Evolutionary conservation across 2,888 invertebrate species (phyloP).

Genomic region (Tipula lateralis): DNA sequence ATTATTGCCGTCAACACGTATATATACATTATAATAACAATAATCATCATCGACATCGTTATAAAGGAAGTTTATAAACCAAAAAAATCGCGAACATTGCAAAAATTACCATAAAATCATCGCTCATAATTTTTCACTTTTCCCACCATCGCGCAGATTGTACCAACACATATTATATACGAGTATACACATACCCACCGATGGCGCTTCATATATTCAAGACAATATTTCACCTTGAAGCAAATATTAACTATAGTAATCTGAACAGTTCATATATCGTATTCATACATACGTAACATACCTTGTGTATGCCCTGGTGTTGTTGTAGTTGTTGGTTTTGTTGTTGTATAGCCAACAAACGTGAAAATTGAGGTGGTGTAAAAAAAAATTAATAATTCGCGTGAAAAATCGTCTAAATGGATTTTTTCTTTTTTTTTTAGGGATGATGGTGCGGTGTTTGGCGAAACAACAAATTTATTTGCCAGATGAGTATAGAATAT

Average conservation of each 20-base stretch:
- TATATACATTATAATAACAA: not conserved
- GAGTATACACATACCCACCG: not conserved
- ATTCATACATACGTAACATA: too few species aligned
- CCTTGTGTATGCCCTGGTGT: not conserved
- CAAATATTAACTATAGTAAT: not conserved
- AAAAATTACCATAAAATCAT: not conserved
- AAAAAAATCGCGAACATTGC: not conserved
- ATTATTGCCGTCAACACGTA: not conserved
- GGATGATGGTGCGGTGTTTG: not conserved
- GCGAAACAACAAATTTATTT: not conserved
- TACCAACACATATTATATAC: not conserved
- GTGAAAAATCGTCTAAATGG: not conserved
- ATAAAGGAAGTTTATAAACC: not conserved
- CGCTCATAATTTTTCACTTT: not conserved
- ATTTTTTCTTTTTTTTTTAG: too few species aligned
- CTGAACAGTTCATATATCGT: not conserved
- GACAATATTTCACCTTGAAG: conserved; percentile 5
- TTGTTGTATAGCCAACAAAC: not conserved
- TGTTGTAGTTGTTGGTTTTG: not conserved
- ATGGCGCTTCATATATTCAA: not conserved
- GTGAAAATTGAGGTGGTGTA: not conserved
- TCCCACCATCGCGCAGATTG: not conserved
- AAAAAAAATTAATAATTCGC: not conserved
- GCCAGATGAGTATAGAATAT: not conserved
- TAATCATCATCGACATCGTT: conserved; percentile 24